These are phyloP conservation scores for Carcinoscorpius rotundicauda DNA, from an alignment of 1,140 invertebrate genomes.

Conservation along the genomic window DNA sequence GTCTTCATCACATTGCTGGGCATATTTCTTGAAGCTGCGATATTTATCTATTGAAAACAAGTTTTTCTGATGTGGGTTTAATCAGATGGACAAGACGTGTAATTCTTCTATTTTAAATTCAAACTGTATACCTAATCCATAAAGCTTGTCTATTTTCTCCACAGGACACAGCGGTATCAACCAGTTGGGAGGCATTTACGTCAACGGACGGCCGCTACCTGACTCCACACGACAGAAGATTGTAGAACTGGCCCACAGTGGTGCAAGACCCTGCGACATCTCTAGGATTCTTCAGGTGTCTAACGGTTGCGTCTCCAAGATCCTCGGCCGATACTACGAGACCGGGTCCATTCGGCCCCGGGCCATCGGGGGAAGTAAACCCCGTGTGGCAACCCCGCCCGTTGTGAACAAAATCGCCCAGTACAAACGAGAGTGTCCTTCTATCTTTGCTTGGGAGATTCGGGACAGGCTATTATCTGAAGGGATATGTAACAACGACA, in stretches of 20 bases:
- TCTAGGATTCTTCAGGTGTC: conserved; percentile 90
- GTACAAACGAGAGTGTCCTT: conserved; percentile 93
- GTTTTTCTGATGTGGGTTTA: too few relatives aligned
- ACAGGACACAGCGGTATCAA: conserved; percentile 91
- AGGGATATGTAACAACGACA: conserved; percentile 95
- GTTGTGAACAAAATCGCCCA: conserved; percentile 88
- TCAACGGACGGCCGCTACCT: conserved; percentile 90
- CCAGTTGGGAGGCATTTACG: conserved; percentile 94
- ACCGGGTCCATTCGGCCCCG: conserved; percentile 88
- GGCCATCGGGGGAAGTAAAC: conserved; percentile 89
- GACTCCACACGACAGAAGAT: conserved; percentile 89
- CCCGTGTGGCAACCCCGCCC: conserved; percentile 78
- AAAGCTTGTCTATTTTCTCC: too few relatives aligned
- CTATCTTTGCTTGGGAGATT: conserved; percentile 97
- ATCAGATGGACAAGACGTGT: too few relatives aligned
- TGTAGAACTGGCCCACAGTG: conserved; percentile 90
- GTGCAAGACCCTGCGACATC: conserved; percentile 93
- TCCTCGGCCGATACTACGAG: conserved; percentile 92
- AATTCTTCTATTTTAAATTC: too few relatives aligned
- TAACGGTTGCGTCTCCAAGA: conserved; percentile 89
- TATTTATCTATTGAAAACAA: too few relatives aligned
- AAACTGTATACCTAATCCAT: too few relatives aligned
- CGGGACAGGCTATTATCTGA: conserved; percentile 87
- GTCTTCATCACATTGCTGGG: too few relatives aligned
- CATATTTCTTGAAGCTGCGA: too few relatives aligned